Conservation (phyloP, 2,888 invertebrate species). For the Dryobota labecula region DNA sequence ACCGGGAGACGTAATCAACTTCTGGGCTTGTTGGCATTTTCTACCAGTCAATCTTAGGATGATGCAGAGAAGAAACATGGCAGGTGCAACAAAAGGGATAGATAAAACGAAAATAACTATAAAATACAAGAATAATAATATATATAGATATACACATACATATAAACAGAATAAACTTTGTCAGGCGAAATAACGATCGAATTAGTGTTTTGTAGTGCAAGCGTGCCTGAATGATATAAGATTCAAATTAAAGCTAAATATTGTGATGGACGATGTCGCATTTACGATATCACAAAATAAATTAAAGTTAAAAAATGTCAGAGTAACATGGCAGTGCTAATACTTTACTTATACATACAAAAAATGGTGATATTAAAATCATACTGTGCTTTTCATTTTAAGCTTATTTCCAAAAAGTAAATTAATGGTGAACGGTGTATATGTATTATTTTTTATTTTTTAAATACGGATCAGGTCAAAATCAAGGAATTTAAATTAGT, state of each 20-base stretch:
- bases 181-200: no score
- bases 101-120: no score
- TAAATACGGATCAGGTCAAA: no score
- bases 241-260: slow-evolving; percentile 35
- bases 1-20: no score
- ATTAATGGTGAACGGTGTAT: neutral
- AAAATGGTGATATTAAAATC: neutral
- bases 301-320: slow-evolving; percentile 12
- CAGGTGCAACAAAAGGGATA: no score
- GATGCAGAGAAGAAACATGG: no score
- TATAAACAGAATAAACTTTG: no score
- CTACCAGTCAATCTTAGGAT: no score
- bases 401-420: neutral
- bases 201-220: neutral
- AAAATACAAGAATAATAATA: no score
- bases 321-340: slow-evolving; percentile 43
- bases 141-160: no score
- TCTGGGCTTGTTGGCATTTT: no score
- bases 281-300: slow-evolving; percentile 28
- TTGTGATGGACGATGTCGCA: slow-evolving; percentile 10
- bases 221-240: neutral
- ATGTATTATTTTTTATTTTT: neutral
- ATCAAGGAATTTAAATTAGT: neutral
- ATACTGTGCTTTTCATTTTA: neutral
- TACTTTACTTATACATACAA: slow-evolving; percentile 6